A percentile compares a stretch with the other conserved stretches of the same genome.
Conservation (phyloP, 1,140 invertebrate genomes). For the Sitobion miscanthi region DNA sequence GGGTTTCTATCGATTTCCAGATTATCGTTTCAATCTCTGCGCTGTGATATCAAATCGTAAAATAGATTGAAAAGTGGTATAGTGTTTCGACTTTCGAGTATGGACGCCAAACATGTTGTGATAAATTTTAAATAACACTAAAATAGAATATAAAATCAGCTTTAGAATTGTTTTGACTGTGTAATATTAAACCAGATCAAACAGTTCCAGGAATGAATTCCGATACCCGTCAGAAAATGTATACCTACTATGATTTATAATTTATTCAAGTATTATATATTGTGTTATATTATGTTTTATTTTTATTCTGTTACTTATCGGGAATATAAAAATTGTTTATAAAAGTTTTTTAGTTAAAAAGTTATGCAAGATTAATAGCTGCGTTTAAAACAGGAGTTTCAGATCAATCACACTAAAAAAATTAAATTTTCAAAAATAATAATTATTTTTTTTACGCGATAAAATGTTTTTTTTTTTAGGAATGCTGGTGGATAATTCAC, state of each 20-base stretch:
- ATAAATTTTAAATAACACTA: background rate
- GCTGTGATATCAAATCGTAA: background rate
- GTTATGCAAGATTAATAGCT: background rate
- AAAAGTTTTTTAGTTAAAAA: constrained; percentile 3
- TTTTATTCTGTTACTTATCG: background rate
- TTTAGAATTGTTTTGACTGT: background rate
- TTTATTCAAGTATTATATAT: background rate
- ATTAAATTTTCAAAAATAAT: background rate
- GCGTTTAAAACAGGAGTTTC: background rate
- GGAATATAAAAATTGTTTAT: background rate
- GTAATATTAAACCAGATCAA: background rate
- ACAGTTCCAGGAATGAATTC: background rate
- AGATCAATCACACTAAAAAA: background rate
- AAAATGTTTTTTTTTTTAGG: background rate
- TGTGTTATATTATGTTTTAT: background rate
- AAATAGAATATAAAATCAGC: background rate
- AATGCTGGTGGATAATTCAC: background rate
- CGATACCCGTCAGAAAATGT: background rate
- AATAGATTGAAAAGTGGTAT: background rate
- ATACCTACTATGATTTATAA: background rate
- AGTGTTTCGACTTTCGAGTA: background rate
- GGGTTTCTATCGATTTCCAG: background rate
- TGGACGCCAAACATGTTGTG: background rate
- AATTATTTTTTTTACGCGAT: background rate
- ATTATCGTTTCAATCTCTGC: background rate